Conservation (phyloP, 1,140 invertebrate genomes). For the Triops cancriformis region DNA sequence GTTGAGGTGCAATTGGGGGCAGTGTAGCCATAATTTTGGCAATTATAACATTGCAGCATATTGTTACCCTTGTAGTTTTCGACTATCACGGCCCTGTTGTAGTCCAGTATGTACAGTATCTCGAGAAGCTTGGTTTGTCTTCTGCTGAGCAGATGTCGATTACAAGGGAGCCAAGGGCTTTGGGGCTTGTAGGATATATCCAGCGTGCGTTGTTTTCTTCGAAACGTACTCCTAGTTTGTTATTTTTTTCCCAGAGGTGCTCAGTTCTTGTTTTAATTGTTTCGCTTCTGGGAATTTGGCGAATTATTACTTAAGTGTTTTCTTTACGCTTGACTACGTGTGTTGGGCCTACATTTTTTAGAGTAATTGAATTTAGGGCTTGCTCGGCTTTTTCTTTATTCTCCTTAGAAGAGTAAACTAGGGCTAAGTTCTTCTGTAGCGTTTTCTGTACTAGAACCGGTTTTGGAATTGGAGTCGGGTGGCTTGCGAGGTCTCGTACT, state of each 20-base stretch:
- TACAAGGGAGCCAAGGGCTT: not conserved
- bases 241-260: not conserved
- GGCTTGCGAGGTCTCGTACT: not conserved
- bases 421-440: no score
- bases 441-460: not conserved
- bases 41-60: no score
- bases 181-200: not conserved
- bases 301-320: not conserved
- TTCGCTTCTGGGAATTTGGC: no score
- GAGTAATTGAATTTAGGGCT: not conserved
- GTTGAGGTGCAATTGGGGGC: no score
- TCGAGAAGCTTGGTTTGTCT: not conserved
- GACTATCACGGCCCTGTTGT: no score
- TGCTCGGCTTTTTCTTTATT: not conserved
- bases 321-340: not conserved
- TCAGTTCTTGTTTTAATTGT: not conserved
- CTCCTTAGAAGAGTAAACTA: not conserved
- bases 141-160: not conserved
- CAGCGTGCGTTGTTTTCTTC: not conserved
- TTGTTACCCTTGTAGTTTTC: no score
- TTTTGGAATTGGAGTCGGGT: not conserved
- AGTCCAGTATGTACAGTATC: not conserved
- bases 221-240: not conserved
- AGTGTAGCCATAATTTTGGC: no score
- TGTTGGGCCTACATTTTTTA: not conserved